Evolutionary conservation across 2,888 invertebrate genomes (phyloP).

Genomic region (Ophion ellenae): DNA sequence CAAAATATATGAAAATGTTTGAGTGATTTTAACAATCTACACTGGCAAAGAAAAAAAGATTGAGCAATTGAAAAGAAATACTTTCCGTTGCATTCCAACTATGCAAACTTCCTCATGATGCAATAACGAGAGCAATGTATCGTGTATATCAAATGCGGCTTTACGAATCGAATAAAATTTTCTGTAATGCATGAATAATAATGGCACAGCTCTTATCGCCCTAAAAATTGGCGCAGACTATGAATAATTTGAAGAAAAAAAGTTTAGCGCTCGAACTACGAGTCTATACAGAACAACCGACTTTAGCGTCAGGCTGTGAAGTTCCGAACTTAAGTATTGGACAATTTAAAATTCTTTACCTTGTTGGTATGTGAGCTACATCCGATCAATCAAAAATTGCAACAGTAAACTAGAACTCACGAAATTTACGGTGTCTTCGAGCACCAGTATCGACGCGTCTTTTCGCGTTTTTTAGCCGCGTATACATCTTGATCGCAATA

Average conservation of each 20-base stretch:
- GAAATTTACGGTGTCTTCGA: too few species aligned
- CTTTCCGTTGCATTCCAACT: too few species aligned
- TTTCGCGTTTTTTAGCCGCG: too few species aligned
- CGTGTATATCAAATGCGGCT: neutral
- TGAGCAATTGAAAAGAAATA: too few species aligned
- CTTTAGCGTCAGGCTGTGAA: neutral
- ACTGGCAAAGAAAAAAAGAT: too few species aligned
- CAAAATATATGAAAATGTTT: too few species aligned
- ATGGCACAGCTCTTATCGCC: conserved; percentile 29
- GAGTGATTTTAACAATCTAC: too few species aligned
- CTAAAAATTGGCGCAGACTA: conserved; percentile 10
- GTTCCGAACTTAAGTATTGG: neutral
- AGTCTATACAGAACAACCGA: neutral
- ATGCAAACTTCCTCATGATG: neutral
- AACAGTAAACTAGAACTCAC: too few species aligned
- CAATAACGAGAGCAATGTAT: conserved; percentile 2
- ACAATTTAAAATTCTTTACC: neutral
- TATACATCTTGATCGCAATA: neutral
- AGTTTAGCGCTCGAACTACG: neutral
- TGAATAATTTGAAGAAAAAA: conserved; percentile 18
- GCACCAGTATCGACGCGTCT: too few species aligned
- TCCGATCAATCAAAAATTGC: too few species aligned
- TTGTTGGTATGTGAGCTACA: too few species aligned
- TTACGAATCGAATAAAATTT: neutral
- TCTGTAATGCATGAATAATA: conserved; percentile 7